phyloP scores from a whole-genome alignment of 2,113 vertebrate genomes.

The Alligator mississippiensis region DNA sequence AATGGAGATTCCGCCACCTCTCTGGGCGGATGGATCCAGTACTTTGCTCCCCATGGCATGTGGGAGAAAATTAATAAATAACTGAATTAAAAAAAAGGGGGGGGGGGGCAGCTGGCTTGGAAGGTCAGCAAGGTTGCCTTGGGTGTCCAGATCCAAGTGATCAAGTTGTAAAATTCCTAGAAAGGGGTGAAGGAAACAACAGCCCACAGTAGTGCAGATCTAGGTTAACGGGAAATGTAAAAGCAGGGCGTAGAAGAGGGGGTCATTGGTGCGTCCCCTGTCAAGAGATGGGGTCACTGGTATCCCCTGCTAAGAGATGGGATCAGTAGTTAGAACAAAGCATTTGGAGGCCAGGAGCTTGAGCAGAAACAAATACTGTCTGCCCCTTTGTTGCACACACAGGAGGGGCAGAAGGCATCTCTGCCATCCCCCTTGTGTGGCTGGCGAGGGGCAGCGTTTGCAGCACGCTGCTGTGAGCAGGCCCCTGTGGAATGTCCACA shows the following conservation, averaged over 20 bases:
- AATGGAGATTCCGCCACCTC: no score
- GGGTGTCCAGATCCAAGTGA: background rate
- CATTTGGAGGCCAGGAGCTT: background rate
- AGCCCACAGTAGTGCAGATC: background rate
- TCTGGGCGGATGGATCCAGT: no score
- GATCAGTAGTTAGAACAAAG: background rate
- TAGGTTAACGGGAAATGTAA: fast-evolving
- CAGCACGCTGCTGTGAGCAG: background rate
- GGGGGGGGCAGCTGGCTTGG: background rate
- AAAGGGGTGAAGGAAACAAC: background rate
- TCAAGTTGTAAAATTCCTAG: background rate
- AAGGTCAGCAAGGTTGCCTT: background rate
- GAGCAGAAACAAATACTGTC: background rate
- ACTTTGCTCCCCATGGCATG: no score
- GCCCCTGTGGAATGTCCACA: background rate
- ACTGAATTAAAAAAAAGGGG: no score
- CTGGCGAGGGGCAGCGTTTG: background rate
- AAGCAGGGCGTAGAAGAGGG: no score
- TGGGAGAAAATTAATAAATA: no score
- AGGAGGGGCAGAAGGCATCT: background rate
- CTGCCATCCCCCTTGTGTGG: background rate
- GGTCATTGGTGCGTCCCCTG: background rate
- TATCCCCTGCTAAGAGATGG: background rate
- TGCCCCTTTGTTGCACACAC: background rate
- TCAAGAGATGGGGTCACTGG: background rate